Percentiles rank a stretch among this genome's conserved stretches.
These are phyloP conservation scores for Ectropis crepuscularia DNA, from an alignment of 2,888 invertebrate genomes.

Conservation along the genomic window DNA sequence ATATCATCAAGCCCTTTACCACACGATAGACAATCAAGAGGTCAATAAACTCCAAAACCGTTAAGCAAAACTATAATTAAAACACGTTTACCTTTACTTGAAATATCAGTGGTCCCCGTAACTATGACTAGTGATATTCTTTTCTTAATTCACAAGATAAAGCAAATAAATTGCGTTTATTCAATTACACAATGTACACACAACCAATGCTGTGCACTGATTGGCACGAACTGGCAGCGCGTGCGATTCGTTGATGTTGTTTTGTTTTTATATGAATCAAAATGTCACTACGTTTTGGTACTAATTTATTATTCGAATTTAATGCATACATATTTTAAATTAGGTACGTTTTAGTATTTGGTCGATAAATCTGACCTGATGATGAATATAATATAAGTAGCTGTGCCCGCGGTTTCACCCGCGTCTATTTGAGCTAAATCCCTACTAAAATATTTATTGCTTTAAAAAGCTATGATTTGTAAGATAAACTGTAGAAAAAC, in stretches of 20 bases:
- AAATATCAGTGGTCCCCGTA: neutral
- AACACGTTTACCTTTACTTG: neutral
- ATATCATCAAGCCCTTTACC: constrained; percentile 3
- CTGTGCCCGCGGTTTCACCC: too few species aligned
- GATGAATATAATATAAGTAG: too few species aligned
- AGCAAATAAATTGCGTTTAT: constrained; percentile 4
- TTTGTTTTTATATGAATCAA: constrained; percentile 5
- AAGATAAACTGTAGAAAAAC: too few species aligned
- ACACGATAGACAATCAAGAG: constrained; percentile 1
- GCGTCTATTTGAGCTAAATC: too few species aligned
- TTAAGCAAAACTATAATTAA: neutral
- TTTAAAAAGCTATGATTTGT: too few species aligned
- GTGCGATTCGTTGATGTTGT: constrained; percentile 38
- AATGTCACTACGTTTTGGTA: neutral
- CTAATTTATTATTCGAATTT: neutral
- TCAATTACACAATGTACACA: constrained; percentile 1
- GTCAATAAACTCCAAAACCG: constrained; percentile 6
- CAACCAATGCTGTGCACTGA: constrained; percentile 38
- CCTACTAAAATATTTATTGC: too few species aligned
- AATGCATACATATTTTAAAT: constrained; percentile 3
- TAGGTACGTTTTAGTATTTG: too few species aligned
- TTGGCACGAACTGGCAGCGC: constrained; percentile 54
- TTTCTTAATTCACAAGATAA: constrained; percentile 6
- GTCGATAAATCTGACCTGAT: too few species aligned
- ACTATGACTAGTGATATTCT: neutral